Percentiles rank a stretch among this genome's conserved stretches.
Evolutionary conservation across 2,113 vertebrate species (phyloP).

Genomic region (Xenopus tropicalis): DNA sequence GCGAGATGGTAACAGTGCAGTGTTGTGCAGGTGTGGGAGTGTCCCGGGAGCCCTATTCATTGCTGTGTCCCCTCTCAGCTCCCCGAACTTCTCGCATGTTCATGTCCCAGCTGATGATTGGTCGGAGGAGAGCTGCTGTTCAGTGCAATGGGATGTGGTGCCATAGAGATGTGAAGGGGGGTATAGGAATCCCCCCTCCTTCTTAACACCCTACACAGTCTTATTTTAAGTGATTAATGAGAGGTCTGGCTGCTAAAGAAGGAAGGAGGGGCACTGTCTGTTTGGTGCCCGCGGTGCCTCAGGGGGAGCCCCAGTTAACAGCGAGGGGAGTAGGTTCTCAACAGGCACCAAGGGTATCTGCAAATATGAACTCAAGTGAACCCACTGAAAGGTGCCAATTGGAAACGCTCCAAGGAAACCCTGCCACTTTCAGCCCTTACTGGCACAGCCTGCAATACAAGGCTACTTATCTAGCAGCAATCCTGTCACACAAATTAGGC

Average conservation of each 20-base stretch:
- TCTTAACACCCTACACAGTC: not conserved
- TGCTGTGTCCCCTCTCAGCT: not conserved
- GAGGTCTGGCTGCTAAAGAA: constrained; percentile 15
- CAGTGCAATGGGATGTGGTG: constrained; percentile 27
- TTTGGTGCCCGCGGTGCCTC: not conserved
- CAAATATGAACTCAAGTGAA: constrained; percentile 39
- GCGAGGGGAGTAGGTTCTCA: not conserved
- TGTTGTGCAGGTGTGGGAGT: constrained; percentile 36
- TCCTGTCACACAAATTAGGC: constrained; percentile 1
- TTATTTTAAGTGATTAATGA: constrained; percentile 42
- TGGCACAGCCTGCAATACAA: not conserved
- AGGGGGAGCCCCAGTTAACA: not conserved
- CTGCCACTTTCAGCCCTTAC: constrained; percentile 9
- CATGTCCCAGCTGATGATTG: constrained; percentile 31
- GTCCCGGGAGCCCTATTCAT: not conserved
- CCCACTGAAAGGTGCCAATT: not conserved
- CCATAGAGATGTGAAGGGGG: constrained; percentile 37
- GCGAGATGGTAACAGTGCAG: not conserved
- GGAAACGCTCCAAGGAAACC: not conserved
- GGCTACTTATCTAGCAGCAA: not conserved
- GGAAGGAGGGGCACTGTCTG: constrained; percentile 14
- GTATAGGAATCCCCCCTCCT: constrained; percentile 32
- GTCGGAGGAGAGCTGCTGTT: constrained; percentile 40
- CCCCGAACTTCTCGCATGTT: constrained; percentile 27
- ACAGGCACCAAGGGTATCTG: constrained; percentile 14